These are phyloP conservation scores for Syrista parreyssii DNA, from an alignment of 2,888 invertebrate genomes.

Conservation along the genomic window DNA sequence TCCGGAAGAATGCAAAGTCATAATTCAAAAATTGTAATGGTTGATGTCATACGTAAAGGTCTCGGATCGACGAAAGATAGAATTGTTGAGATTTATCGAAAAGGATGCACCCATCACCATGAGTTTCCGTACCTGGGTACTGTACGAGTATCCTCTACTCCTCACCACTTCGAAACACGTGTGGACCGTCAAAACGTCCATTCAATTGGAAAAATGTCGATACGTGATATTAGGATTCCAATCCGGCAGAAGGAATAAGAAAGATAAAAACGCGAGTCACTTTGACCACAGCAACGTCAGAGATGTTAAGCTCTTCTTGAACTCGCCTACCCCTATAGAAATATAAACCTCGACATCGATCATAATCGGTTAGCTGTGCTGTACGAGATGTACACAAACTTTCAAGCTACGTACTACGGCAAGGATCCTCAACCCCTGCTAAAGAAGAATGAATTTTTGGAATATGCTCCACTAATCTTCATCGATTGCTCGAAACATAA, in stretches of 20 bases:
- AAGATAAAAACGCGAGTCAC: conserved; percentile 30
- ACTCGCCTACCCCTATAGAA: conserved; percentile 58
- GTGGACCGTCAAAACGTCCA: too few species aligned
- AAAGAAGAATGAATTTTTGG: conserved; percentile 5
- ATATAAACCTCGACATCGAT: conserved; percentile 25
- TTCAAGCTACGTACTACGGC: conserved; percentile 27
- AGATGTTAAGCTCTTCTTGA: conserved; percentile 55
- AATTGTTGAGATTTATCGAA: too few species aligned
- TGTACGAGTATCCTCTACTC: too few species aligned
- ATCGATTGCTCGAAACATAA: conserved; percentile 22
- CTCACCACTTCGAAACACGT: too few species aligned
- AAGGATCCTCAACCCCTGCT: conserved; percentile 6
- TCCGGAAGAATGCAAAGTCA: conserved; percentile 42
- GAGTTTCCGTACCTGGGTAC: conserved; percentile 53
- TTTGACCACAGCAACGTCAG: conserved; percentile 48
- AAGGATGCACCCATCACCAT: conserved; percentile 28
- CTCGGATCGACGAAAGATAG: too few species aligned
- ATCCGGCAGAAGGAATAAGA: conserved; percentile 45
- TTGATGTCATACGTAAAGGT: conserved; percentile 27
- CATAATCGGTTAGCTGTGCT: conserved; percentile 36
- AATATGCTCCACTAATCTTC: background rate
- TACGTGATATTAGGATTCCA: too few species aligned
- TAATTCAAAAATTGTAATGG: conserved; percentile 34
- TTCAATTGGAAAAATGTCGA: too few species aligned
- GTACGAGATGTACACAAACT: conserved; percentile 45